phyloP scores from a whole-genome alignment of 92 coral and sea anemone species.

The Epizoanthus rinbou region DNA sequence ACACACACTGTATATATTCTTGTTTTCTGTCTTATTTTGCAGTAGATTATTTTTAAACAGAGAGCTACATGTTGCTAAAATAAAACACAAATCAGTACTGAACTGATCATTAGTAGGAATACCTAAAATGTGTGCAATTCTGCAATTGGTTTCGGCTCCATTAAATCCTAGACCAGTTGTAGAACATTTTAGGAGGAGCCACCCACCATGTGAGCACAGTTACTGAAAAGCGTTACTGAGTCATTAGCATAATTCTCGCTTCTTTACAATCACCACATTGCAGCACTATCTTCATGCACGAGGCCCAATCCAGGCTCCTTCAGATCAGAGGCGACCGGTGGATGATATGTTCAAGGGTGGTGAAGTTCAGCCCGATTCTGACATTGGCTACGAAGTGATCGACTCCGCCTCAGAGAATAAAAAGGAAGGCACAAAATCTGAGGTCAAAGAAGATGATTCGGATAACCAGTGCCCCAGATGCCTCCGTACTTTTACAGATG shows the following conservation, averaged over 20 bases:
- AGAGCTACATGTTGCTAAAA: no score
- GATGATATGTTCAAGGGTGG: constrained; percentile 78
- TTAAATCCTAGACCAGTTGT: no score
- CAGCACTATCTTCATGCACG: constrained; percentile 55
- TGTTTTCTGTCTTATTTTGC: no score
- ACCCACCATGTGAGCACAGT: no score
- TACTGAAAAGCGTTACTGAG: no score
- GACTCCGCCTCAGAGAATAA: constrained; percentile 9
- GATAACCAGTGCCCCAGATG: constrained; percentile 77
- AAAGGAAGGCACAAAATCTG: not conserved
- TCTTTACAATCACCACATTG: not conserved
- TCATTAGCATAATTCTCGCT: not conserved
- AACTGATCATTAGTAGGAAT: no score
- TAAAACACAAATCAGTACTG: no score
- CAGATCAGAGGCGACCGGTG: constrained; percentile 31
- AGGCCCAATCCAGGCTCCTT: constrained; percentile 54
- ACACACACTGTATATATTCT: no score
- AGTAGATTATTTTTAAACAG: no score
- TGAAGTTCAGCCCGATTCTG: constrained; percentile 76
- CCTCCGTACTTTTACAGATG: constrained; percentile 55
- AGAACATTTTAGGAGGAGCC: no score
- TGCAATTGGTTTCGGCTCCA: no score
- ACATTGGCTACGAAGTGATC: constrained; percentile 20
- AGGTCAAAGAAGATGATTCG: constrained; percentile 6
- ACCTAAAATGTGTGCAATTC: no score